Conservation (phyloP, 2,113 vertebrate species). For the Microtus montanus region DNA sequence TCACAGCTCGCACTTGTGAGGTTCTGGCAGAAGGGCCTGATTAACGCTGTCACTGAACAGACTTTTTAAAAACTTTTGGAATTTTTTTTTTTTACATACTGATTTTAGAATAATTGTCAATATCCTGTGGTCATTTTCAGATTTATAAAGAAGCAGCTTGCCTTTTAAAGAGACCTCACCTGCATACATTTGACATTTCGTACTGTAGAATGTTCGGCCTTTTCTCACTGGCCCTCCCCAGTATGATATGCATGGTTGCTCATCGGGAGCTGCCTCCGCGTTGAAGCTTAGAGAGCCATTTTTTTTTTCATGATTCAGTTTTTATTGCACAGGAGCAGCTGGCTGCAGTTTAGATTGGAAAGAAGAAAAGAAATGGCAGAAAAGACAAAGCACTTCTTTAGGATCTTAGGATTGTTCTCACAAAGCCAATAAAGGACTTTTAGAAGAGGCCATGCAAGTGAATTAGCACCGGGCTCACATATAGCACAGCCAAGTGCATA, state of each 20-base stretch:
- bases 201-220: conserved; percentile 24
- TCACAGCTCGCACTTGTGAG: background rate
- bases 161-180: conserved; percentile 51
- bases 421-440: conserved; percentile 28
- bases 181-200: conserved; percentile 45
- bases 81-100: conserved; percentile 55
- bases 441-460: conserved; percentile 22
- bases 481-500: conserved; percentile 21
- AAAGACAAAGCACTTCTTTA: conserved; percentile 51
- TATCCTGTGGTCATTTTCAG: conserved; percentile 47
- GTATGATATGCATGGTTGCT: conserved; percentile 26
- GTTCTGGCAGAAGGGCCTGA: conserved; percentile 19
- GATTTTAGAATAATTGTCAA: conserved; percentile 51
- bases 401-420: conserved; percentile 52
- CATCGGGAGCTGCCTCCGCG: background rate
- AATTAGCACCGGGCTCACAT: conserved; percentile 37
- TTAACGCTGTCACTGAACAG: conserved; percentile 55
- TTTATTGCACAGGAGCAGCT: conserved; percentile 57
- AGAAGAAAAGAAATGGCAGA: conserved; percentile 55
- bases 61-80: conserved; percentile 43
- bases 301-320: conserved; percentile 28
- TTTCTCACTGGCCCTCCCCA: background rate
- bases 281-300: conserved; percentile 34
- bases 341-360: conserved; percentile 48
- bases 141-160: conserved; percentile 51